Percentiles rank a stretch among this genome's conserved stretches.
Conservation (phyloP, 2,113 vertebrate species). For the Cinclus cinclus region DNA sequence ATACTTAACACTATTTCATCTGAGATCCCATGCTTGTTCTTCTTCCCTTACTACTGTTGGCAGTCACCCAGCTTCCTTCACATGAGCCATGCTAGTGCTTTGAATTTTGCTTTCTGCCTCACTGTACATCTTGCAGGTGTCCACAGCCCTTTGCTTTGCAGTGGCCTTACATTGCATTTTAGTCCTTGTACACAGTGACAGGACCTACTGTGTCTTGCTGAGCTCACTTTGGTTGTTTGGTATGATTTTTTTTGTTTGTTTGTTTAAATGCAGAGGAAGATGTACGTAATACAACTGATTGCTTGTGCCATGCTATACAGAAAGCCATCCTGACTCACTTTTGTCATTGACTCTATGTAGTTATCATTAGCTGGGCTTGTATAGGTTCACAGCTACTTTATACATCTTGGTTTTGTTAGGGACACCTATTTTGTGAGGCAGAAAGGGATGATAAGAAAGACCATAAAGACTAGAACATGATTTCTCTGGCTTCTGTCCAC, state of each 20-base stretch:
- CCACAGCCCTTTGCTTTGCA: not conserved
- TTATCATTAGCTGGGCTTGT: not conserved
- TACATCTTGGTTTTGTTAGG: not conserved
- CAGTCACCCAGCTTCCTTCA: not conserved
- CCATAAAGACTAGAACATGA: not conserved
- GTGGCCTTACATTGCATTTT: not conserved
- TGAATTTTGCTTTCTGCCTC: not conserved
- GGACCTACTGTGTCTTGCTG: not conserved
- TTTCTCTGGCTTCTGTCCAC: conserved; percentile 2
- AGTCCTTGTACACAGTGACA: not conserved
- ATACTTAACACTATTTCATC: not conserved
- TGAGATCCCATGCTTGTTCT: not conserved
- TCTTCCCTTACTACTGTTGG: not conserved
- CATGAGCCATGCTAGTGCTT: not conserved
- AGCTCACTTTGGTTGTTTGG: not conserved
- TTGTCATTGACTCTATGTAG: not conserved
- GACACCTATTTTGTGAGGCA: not conserved
- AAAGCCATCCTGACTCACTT: not conserved
- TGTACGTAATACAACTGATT: not conserved
- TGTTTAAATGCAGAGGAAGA: not conserved
- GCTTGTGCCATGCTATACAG: not conserved
- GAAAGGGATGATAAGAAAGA: not conserved
- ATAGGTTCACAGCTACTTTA: not conserved
- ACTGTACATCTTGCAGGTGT: not conserved
- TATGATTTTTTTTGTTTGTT: not conserved